Evolutionary conservation across 2,888 invertebrate species (phyloP).

Genomic region (Hecatera dysodea): DNA sequence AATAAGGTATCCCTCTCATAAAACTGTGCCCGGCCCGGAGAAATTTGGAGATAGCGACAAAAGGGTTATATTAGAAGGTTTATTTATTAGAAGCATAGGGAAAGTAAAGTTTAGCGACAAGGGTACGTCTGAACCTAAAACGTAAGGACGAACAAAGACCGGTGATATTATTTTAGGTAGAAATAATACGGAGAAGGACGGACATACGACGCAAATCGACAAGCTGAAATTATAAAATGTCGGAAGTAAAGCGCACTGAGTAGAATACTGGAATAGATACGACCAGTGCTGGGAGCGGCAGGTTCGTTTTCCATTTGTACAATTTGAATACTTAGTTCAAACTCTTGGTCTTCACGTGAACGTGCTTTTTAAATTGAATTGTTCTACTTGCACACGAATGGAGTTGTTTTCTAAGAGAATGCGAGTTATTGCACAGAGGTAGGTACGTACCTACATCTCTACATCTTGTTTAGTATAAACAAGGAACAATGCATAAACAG

Average conservation of each 20-base stretch:
- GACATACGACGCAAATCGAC: conserved; percentile 34
- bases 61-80: conserved; percentile 60
- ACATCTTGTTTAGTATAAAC: background rate
- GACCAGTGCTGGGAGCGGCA: conserved; percentile 39
- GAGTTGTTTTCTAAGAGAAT: conserved; percentile 34
- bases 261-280: conserved; percentile 39
- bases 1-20: conserved; percentile 46
- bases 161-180: conserved; percentile 20
- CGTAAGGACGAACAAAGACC: conserved; percentile 20
- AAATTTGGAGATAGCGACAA: conserved; percentile 54
- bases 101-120: conserved; percentile 54
- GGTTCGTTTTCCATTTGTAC: conserved; percentile 57
- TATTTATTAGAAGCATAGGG: conserved; percentile 59
- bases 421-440: background rate
- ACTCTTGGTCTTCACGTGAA: conserved; percentile 66
- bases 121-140: conserved; percentile 38
- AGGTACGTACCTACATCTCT: too few relatives aligned
- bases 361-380: conserved; percentile 75
- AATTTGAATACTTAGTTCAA: conserved; percentile 69
- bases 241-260: conserved; percentile 36
- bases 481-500: conserved; percentile 4
- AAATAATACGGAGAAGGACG: conserved; percentile 24
- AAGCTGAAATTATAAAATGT: conserved; percentile 46
- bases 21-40: conserved; percentile 44
- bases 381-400: conserved; percentile 63